These are phyloP conservation scores for Trichopria drosophilae DNA, from an alignment of 2,888 invertebrate genomes.

Conservation along the genomic window DNA sequence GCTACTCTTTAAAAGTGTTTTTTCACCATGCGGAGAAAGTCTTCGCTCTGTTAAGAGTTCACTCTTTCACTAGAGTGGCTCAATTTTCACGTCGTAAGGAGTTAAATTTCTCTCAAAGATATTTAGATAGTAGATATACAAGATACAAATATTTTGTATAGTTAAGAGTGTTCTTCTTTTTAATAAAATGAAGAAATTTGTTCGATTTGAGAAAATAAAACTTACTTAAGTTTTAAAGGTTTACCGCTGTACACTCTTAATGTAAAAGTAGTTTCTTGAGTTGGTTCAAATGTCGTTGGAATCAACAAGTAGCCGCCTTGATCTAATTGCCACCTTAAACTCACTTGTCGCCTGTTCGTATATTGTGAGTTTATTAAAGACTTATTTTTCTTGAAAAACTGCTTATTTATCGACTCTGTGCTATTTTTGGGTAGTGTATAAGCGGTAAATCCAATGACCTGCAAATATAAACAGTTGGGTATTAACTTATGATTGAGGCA, in stretches of 20 bases:
- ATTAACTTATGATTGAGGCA: too few relatives aligned
- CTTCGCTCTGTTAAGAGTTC: too few relatives aligned
- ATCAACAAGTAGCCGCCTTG: slow-evolving; percentile 82
- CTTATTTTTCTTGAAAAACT: slow-evolving; percentile 83
- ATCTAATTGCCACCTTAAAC: slow-evolving; percentile 76
- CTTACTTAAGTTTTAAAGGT: slow-evolving; percentile 73
- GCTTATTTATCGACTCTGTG: slow-evolving; percentile 75
- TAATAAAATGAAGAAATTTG: too few relatives aligned
- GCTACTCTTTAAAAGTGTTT: too few relatives aligned
- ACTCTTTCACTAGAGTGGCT: too few relatives aligned
- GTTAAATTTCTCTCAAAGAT: too few relatives aligned
- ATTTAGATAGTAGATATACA: too few relatives aligned
- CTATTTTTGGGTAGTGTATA: slow-evolving; percentile 73
- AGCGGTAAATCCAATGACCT: slow-evolving; percentile 83
- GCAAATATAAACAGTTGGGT: too few relatives aligned
- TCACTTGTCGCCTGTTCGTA: slow-evolving; percentile 88
- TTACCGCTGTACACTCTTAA: slow-evolving; percentile 79
- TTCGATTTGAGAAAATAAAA: slow-evolving; percentile 44
- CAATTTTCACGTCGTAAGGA: too few relatives aligned
- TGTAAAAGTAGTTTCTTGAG: slow-evolving; percentile 87
- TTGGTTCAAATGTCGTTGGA: slow-evolving; percentile 89
- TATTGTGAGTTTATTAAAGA: slow-evolving; percentile 88
- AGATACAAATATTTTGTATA: too few relatives aligned
- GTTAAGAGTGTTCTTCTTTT: too few relatives aligned
- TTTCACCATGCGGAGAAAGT: too few relatives aligned